phyloP scores from a whole-genome alignment of 1,140 invertebrate species.

The Bombus impatiens region DNA sequence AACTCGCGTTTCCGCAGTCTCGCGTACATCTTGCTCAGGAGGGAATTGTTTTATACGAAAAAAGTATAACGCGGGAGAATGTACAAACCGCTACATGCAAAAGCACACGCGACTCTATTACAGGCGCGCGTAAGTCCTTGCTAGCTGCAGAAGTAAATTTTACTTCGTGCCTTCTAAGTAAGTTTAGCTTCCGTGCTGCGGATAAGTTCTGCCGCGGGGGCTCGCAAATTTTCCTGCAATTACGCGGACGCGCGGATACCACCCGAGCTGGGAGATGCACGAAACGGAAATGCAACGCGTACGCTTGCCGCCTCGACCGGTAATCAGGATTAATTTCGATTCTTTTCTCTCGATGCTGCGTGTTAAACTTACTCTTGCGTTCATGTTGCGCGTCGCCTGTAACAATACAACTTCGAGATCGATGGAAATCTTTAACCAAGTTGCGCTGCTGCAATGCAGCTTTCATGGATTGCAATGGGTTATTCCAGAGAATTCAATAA shows the following conservation, averaged over 20 bases:
- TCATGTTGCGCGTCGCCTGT: background rate
- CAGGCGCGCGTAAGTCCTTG: slow-evolving; percentile 21
- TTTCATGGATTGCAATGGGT: background rate
- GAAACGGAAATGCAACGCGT: background rate
- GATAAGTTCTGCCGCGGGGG: slow-evolving; percentile 47
- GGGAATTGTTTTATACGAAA: slow-evolving; percentile 41
- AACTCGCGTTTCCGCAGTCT: slow-evolving; percentile 1
- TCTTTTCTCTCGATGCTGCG: background rate
- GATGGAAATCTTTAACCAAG: background rate
- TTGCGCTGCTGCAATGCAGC: background rate
- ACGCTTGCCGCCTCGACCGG: background rate
- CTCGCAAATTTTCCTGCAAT: slow-evolving; percentile 35
- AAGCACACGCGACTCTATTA: slow-evolving; percentile 56
- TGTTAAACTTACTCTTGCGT: no score
- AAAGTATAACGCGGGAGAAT: slow-evolving; percentile 26
- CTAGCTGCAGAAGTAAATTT: slow-evolving; percentile 53
- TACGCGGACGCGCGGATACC: slow-evolving; percentile 13
- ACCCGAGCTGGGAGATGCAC: background rate
- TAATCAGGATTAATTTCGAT: slow-evolving; percentile 15
- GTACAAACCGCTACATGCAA: slow-evolving; percentile 43
- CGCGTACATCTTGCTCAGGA: slow-evolving; percentile 32
- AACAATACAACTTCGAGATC: background rate
- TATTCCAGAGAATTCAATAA: background rate
- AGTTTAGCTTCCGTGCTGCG: slow-evolving; percentile 35
- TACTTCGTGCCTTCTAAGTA: slow-evolving; percentile 46